A percentile compares a stretch with the other conserved stretches of the same genome.
Evolutionary conservation across 1,140 invertebrate species (phyloP).

Genomic region (Solenopsis fugax): DNA sequence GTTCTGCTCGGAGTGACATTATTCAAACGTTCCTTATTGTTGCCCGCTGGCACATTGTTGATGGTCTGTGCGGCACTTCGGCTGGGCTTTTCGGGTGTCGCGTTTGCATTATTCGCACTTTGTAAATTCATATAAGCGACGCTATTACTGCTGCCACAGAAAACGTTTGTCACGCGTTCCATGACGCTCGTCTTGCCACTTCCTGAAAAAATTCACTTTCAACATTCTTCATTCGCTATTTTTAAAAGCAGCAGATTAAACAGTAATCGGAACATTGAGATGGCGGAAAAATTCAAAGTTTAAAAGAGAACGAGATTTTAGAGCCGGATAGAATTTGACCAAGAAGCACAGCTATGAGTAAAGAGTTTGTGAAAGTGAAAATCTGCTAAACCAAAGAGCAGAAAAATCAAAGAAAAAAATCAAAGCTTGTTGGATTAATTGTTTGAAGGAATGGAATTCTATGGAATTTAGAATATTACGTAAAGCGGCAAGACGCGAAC

Average conservation of each 20-base stretch:
- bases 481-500: not conserved
- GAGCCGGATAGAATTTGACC: not conserved
- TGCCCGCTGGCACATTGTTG: constrained; percentile 74
- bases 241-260: not conserved
- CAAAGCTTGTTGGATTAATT: too few species aligned
- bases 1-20: constrained; percentile 73
- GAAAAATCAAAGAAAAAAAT: not conserved
- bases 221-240: not conserved
- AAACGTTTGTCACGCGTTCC: constrained; percentile 94
- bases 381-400: not conserved
- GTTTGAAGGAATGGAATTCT: not conserved
- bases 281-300: not conserved
- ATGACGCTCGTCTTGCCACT: constrained; percentile 90
- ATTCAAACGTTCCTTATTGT: constrained; percentile 81
- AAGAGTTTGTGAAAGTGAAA: not conserved
- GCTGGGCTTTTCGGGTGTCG: constrained; percentile 87
- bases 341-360: not conserved
- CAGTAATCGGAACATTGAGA: not conserved
- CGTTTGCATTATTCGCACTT: constrained; percentile 82
- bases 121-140: constrained; percentile 84
- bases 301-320: not conserved
- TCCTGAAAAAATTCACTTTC: constrained; percentile 72
- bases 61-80: constrained; percentile 79
- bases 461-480: not conserved
- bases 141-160: constrained; percentile 90